These are phyloP conservation scores for Onthophagus sagittarius DNA, from an alignment of 2,888 invertebrate species.

Conservation along the genomic window DNA sequence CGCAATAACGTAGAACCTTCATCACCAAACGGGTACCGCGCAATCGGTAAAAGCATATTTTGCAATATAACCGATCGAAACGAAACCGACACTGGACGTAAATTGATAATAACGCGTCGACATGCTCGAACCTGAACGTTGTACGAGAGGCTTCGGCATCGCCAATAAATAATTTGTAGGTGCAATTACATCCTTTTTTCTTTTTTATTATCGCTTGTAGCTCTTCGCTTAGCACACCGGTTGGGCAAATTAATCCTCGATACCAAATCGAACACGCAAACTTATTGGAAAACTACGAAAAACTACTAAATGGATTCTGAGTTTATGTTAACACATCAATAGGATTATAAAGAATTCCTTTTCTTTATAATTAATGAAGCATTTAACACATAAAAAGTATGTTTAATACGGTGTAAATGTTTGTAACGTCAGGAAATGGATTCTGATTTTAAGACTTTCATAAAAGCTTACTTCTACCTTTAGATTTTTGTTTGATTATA, in stretches of 20 bases:
- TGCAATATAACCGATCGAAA: background rate
- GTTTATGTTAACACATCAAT: too few species aligned
- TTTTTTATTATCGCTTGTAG: background rate
- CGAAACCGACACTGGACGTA: background rate
- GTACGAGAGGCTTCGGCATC: background rate
- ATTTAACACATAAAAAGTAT: too few species aligned
- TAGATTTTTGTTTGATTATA: too few species aligned
- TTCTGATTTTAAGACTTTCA: too few species aligned
- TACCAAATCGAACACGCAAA: background rate
- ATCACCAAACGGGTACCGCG: background rate
- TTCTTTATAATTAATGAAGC: too few species aligned
- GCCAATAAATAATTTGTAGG: background rate
- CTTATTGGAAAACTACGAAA: background rate
- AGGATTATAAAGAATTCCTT: too few species aligned
- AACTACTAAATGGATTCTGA: too few species aligned
- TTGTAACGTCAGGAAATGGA: too few species aligned
- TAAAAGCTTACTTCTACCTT: too few species aligned
- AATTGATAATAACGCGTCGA: background rate
- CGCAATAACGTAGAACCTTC: background rate
- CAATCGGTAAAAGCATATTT: background rate
- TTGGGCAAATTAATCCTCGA: background rate
- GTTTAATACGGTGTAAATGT: too few species aligned
- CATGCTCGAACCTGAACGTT: background rate
- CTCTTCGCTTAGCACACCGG: background rate
- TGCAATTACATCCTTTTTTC: background rate